Base-by-base conservation (phyloP, 2,797 vertebrate genomes). In the Dipus sagitta region DNA sequence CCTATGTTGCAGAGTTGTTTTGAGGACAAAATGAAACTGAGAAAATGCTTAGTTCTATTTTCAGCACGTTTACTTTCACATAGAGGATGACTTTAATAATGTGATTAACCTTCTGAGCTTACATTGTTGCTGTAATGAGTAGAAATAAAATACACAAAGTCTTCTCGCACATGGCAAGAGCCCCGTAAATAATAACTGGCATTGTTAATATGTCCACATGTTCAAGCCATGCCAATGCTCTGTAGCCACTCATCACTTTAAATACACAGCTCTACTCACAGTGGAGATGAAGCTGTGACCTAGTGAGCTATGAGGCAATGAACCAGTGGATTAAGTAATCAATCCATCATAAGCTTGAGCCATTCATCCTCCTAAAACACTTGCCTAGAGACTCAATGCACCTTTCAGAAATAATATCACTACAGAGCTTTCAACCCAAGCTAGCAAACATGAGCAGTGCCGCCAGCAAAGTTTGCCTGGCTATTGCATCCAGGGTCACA, bases 61-160 rank as follows among this genome's bases (percentile, higher is more conserved):
- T 65, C n/a, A 81, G 77, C 74, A 38, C 23, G 58, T 38, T 76
- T 72, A 42, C 18, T 84, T n/a, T 80, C 72, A 34, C 26, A 52
- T 30, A 42, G 30, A 58, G 28, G 42, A 86, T 76, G 67, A 90
- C 38, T 77, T 95, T 79, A 65, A 17, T 79, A 81, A 26, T 60
- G 70, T 32, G 26, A 78, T 86, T 92, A 88, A 89, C 74, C 84
- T 95, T 81, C 86, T 28, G 3, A 58, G 42, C 77, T 72, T 62
- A 10, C 54, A 74, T 23, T 67, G 68, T 70, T 71, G 54, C 47
- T 52, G 52, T 64, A 34, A 60, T 6, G 28, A 64, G 84, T 47
- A 18, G 6, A 83, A 93, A 68, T 84, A 62, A 89, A 95, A 52
- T 47, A 87, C 34, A n/a, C 28, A 67, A 77, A 76, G 62, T 5